Percentiles rank a stretch among this genome's conserved stretches.
Conservation (phyloP, 2,888 invertebrate species). For the Linnaemya tessellans region DNA sequence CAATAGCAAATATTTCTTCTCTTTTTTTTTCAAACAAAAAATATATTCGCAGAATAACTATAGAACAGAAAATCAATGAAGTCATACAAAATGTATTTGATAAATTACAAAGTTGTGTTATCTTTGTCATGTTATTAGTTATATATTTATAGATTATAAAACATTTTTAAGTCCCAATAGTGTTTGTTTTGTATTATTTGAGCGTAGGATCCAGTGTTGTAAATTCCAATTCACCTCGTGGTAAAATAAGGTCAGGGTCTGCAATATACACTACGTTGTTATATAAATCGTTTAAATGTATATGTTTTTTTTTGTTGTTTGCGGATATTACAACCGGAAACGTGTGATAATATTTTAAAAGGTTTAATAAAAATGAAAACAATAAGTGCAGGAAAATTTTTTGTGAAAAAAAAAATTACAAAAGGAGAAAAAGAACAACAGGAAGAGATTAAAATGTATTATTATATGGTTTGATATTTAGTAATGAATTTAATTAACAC, state of each 20-base stretch:
- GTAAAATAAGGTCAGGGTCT: slow-evolving; percentile 84
- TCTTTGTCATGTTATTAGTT: not conserved
- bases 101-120: slow-evolving; percentile 35
- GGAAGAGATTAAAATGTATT: slow-evolving; percentile 23
- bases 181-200: slow-evolving; percentile 74
- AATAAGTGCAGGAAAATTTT: slow-evolving; percentile 15
- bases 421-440: slow-evolving; percentile 34
- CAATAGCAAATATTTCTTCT: slow-evolving; percentile 28
- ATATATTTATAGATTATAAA: not conserved
- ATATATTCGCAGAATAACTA: not conserved
- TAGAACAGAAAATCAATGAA: slow-evolving; percentile 21
- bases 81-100: slow-evolving; percentile 28
- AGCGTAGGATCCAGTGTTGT: slow-evolving; percentile 83
- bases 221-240: slow-evolving; percentile 84
- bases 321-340: not conserved
- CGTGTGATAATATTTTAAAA: not conserved
- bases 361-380: not conserved
- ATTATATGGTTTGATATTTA: not conserved
- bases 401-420: not conserved
- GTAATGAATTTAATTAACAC: not conserved
- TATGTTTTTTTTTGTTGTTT: slow-evolving; percentile 1
- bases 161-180: slow-evolving; percentile 35
- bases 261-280: slow-evolving; percentile 83
- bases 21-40: slow-evolving; percentile 10
- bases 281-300: slow-evolving; percentile 71